Conservation (phyloP, 2,113 vertebrate genomes). For the Thymallus thymallus region DNA sequence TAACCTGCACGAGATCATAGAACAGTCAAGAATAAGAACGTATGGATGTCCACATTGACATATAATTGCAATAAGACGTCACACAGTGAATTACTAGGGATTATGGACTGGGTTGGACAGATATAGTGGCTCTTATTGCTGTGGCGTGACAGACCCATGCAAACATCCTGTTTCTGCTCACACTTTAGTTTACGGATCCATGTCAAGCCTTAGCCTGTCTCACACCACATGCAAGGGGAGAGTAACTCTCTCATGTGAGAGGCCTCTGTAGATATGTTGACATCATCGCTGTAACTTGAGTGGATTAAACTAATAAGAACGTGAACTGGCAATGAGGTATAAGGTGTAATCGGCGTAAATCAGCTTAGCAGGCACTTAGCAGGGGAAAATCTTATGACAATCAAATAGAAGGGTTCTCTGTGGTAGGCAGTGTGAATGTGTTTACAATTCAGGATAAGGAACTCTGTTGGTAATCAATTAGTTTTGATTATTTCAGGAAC, state of each 20-base stretch:
- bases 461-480: background rate
- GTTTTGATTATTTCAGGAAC: background rate
- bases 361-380: constrained; percentile 2
- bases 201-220: constrained; percentile 21
- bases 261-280: background rate
- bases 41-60: constrained; percentile 72
- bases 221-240: constrained; percentile 16
- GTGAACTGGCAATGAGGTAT: background rate
- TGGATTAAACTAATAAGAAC: background rate
- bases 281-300: background rate
- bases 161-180: constrained; percentile 52
- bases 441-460: background rate
- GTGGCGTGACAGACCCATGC: constrained; percentile 40
- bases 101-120: constrained; percentile 41
- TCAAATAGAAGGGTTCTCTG: background rate
- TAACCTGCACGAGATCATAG: constrained; percentile 80
- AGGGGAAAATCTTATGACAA: background rate
- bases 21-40: constrained; percentile 69
- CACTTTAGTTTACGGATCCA: constrained; percentile 63
- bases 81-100: constrained; percentile 57
- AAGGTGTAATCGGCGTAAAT: background rate
- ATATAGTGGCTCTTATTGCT: constrained; percentile 43
- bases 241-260: background rate
- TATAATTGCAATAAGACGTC: constrained; percentile 67
- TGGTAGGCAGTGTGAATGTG: background rate